Percentiles rank a stretch among this genome's conserved stretches.
Evolutionary conservation across 2,888 invertebrate species (phyloP).

Genomic region (Drosophila paranaensis): DNA sequence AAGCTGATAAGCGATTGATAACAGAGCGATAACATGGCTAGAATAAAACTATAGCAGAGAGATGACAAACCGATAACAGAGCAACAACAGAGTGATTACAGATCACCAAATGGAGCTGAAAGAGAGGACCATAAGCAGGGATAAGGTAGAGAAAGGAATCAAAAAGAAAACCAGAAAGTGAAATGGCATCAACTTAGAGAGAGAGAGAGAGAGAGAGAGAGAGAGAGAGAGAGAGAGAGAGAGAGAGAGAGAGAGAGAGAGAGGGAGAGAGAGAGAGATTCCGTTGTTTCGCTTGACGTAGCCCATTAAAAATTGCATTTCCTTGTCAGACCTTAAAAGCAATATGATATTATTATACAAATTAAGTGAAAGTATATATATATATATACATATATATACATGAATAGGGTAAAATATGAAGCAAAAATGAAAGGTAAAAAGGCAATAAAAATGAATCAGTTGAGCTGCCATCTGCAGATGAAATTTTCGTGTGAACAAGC

Average conservation of each 20-base stretch:
- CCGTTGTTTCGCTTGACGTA: background rate
- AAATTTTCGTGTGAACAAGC: conserved; percentile 3
- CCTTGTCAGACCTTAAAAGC: background rate
- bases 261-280: background rate
- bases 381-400: background rate
- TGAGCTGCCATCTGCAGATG: conserved; percentile 40
- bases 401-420: background rate
- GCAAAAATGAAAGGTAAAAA: background rate
- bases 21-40: background rate
- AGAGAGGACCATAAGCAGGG: no score
- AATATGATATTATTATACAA: conserved; percentile 11
- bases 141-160: no score
- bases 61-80: background rate
- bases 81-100: background rate
- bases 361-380: background rate
- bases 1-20: no score
- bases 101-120: no score
- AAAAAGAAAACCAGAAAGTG: no score
- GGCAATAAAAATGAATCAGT: conserved; percentile 35
- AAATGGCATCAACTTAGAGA: no score
- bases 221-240: background rate
- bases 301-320: conserved; percentile 21
- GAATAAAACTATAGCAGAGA: no score
- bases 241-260: background rate
- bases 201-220: background rate